Conservation (phyloP, 1,140 invertebrate genomes). For the Hyphantria cunea region DNA sequence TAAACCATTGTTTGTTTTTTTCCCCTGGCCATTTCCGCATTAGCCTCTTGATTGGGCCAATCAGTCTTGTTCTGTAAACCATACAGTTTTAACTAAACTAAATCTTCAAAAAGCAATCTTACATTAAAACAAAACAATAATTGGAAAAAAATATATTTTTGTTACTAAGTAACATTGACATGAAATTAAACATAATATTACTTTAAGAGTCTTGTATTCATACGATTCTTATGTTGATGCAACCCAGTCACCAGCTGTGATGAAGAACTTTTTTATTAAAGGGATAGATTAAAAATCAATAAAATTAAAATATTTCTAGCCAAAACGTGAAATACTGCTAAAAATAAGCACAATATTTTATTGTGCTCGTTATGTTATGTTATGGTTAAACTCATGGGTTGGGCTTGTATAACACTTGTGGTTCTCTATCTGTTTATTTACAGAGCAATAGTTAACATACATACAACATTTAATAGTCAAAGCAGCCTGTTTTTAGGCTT, state of each 20-base stretch:
- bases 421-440: constrained; percentile 14
- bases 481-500: constrained; percentile 11
- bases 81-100: too few relatives aligned
- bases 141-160: constrained; percentile 64
- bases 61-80: too few relatives aligned
- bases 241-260: constrained; percentile 11
- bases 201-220: constrained; percentile 16
- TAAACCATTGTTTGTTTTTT: too few relatives aligned
- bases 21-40: too few relatives aligned
- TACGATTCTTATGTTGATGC: constrained; percentile 5
- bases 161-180: constrained; percentile 49
- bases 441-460: constrained; percentile 26
- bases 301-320: background rate
- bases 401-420: constrained; percentile 1
- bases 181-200: constrained; percentile 42
- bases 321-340: background rate
- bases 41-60: too few relatives aligned
- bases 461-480: constrained; percentile 22
- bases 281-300: too few relatives aligned
- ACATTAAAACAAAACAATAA: constrained; percentile 32
- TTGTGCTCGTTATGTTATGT: too few relatives aligned
- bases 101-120: too few relatives aligned
- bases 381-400: constrained; percentile 3
- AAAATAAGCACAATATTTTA: too few relatives aligned
- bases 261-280: background rate